Percentiles rank a stretch among this genome's conserved stretches.
Evolutionary conservation across 2,113 vertebrate species (phyloP).

Genomic region (Poeciliopsis prolifica): DNA sequence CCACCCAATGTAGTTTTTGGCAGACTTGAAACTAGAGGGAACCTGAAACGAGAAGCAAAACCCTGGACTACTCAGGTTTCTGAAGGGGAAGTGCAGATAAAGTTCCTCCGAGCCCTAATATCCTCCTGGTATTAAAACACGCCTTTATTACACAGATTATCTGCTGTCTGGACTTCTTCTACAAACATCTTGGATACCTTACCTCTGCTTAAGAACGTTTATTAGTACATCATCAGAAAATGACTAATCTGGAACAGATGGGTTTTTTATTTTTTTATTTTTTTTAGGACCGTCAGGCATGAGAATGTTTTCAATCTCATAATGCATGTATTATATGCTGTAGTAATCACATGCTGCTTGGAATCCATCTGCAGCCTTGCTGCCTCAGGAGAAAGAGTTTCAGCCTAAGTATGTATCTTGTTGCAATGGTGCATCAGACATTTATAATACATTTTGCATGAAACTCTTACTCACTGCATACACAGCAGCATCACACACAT

Average conservation of each 20-base stretch:
- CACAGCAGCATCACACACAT: conserved; percentile 23
- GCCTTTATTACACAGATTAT: not conserved
- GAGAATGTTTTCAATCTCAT: not conserved
- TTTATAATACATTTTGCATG: conserved; percentile 1
- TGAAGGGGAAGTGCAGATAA: not conserved
- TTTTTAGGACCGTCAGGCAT: not conserved
- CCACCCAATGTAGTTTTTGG: conserved; percentile 4
- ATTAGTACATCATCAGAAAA: not conserved
- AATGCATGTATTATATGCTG: conserved; percentile 14
- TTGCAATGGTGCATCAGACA: conserved; percentile 2
- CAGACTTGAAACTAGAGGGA: not conserved
- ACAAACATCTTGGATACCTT: not conserved
- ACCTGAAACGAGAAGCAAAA: conserved; percentile 4
- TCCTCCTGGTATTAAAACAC: not conserved
- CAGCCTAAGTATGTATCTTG: not conserved
- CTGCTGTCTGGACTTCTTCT: not conserved
- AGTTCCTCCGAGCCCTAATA: not conserved
- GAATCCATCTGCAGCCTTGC: not conserved
- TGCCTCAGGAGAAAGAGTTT: not conserved
- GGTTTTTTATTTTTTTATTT: not conserved
- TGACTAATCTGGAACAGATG: not conserved
- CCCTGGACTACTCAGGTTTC: not conserved
- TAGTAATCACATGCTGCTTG: not conserved
- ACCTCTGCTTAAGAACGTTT: not conserved
- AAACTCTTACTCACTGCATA: conserved; percentile 18